These are phyloP conservation scores for Anoplius nigerrimus DNA, from an alignment of 2,888 invertebrate genomes.

Conservation along the genomic window DNA sequence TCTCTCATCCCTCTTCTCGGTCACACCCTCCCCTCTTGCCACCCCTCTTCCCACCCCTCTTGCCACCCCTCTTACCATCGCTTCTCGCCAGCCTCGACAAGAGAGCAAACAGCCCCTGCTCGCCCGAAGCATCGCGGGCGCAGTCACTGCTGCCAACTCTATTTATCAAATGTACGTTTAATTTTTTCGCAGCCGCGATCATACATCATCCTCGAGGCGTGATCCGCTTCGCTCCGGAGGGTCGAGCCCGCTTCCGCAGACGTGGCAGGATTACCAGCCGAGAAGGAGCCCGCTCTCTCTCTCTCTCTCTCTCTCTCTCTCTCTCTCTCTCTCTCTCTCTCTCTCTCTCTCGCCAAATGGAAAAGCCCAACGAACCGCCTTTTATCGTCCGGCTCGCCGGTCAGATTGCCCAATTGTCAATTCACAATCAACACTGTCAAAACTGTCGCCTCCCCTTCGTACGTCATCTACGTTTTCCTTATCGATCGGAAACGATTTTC, in stretches of 20 bases:
- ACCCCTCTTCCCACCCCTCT: slow-evolving; percentile 7
- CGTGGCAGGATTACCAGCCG: slow-evolving; percentile 70
- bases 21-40: neutral
- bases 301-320: neutral
- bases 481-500: neutral
- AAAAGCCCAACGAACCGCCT: too few relatives aligned
- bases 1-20: slow-evolving; percentile 2
- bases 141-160: slow-evolving; percentile 65
- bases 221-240: slow-evolving; percentile 63
- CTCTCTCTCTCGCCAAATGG: slow-evolving; percentile 60
- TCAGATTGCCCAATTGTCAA: slow-evolving; percentile 44
- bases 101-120: too few relatives aligned
- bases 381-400: too few relatives aligned
- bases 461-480: too few relatives aligned
- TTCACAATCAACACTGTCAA: slow-evolving; percentile 35
- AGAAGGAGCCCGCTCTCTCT: too few relatives aligned
- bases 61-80: slow-evolving; percentile 3
- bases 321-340: neutral
- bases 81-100: too few relatives aligned
- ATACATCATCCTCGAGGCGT: slow-evolving; percentile 70
- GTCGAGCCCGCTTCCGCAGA: slow-evolving; percentile 55
- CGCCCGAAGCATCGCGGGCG: slow-evolving; percentile 17
- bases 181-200: slow-evolving; percentile 70
- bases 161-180: slow-evolving; percentile 73
- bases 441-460: slow-evolving; percentile 58